Evolutionary conservation across 2,888 invertebrate genomes (phyloP).

Genomic region (Taphrorychus bicolor): DNA sequence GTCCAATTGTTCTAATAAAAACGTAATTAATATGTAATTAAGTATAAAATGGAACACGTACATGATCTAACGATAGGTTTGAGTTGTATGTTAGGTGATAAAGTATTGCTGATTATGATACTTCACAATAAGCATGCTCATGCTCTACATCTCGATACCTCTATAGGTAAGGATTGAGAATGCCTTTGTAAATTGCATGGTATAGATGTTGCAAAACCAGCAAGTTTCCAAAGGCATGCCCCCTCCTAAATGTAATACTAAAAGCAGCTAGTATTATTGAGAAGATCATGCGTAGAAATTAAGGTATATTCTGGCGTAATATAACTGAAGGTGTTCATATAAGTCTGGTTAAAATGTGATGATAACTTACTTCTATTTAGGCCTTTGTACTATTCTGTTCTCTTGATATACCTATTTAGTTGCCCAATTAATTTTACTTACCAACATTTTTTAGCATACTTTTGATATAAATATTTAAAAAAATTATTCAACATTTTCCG

Average conservation of each 20-base stretch:
- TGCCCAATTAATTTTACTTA: background rate
- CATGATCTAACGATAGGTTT: conserved; percentile 7
- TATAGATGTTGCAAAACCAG: too few species aligned
- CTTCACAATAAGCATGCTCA: conserved; percentile 48
- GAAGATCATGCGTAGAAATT: conserved; percentile 10
- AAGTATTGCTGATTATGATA: conserved; percentile 41
- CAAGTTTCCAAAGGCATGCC: background rate
- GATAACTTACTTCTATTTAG: conserved; percentile 59
- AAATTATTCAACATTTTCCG: too few species aligned
- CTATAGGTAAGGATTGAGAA: background rate
- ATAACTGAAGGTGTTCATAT: conserved; percentile 38
- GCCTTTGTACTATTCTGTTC: conserved; percentile 39
- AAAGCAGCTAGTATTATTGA: conserved; percentile 12
- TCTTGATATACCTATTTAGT: background rate
- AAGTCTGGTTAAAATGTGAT: conserved; percentile 50
- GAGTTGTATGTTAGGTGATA: conserved; percentile 37
- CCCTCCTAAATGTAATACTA: background rate
- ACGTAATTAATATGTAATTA: conserved; percentile 11
- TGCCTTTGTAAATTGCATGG: background rate
- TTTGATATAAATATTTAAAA: too few species aligned
- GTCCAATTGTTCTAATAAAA: conserved; percentile 95
- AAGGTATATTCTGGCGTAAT: conserved; percentile 15
- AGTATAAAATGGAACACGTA: background rate
- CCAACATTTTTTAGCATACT: background rate
- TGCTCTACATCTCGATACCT: conserved; percentile 42